Evolutionary conservation across 2,113 vertebrate species (phyloP), one percentile per base, ranked within the genome.

Genomic region (Macrotis lagotis): DNA sequence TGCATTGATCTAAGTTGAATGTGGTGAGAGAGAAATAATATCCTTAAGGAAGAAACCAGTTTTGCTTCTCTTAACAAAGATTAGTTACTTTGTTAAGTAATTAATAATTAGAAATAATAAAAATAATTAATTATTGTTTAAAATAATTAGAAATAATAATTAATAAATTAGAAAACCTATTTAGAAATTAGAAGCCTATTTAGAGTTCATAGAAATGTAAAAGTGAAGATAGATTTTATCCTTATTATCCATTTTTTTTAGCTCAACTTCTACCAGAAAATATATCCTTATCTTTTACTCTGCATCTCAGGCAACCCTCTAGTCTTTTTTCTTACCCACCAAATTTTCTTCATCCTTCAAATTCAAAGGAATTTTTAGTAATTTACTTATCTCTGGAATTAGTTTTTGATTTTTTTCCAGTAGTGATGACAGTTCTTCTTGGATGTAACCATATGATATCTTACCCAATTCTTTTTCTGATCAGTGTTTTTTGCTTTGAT

Each of bases 361-460:
- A 93, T 28, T 89, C 51, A 90, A 22, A 93, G 25, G 50, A 88
- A 28, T 88, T 92, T 88, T 55, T 95, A 93, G 28, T 74, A 94
- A 94, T 83, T 24, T 28, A 16, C 1, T 88, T 94, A 53, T 51
- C 51, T 94, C 92, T 48, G 83, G 28, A 48, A 90, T 94, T 50
- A 48, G 48, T 31, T 94, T 96, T 90, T 74, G 53, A 49, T 53
- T 50, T 91, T 91, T 91, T 22, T 24, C 51, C 51, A 52, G 28
- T 28, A 48, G 28, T 44, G 28, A 92, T 26, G 90, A 53, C 28
- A 66, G 48, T 31, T 55, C 28, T 55, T 55, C 53, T 55, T 55
- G 26, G 53, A 26, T 26, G 53, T 7, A 55, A 8, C 26, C 53
- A 55, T 6, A 55, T 28, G 25, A 55, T 55, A 25, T 55, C 25